Base-by-base conservation (phyloP, 2,888 invertebrate species). In the Drosophila recens region DNA sequence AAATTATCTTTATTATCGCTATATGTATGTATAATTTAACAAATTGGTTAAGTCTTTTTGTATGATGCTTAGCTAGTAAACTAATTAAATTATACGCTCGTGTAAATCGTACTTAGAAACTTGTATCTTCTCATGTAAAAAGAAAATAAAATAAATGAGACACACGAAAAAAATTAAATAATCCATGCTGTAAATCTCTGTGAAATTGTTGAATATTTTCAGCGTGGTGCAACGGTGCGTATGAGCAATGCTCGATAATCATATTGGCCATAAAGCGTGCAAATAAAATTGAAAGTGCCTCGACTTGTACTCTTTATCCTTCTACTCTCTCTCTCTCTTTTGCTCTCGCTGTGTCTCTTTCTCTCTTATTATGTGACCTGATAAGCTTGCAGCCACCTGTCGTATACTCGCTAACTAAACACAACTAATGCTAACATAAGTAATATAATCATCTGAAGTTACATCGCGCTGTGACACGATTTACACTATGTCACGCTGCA, bases 211-310 rank as follows among this genome's bases (percentile, higher is more conserved):
- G 46, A 23, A 20, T 23, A 23, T 42, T 64, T 73, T 43, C 43
- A 40, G 51, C 48, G 34, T 48, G 42, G 67, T 62, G 76, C 74
- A 79, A 75, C 81, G 77, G 56, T 65, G 88, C 88, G 86, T 86
- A 80, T 88, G 84, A 80, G 82, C 80, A 79, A 86, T 72, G 51
- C 71, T 77, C 72, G 58, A 68, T 83, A 82, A 80, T 79, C 78
- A 67, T 69, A 67, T 78, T 75, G 48, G 53, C 69, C 82, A 62
- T 74, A 81, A 83, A 65, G 78, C 67, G 79, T 46, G 75, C 70
- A 78, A 86, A 80, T 88, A 88, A 86, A 86, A 88, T 66, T 67
- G 86, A 88, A 86, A 88, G 86, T 87, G 79, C 64, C 72, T 36
- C 27, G 57, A 46, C 49, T 52, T 15, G 36, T 15, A n/a, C 56